Percentiles rank a stretch among this genome's conserved stretches.
Conservation (phyloP, 2,888 invertebrate species). For the Punctoribates punctum region DNA sequence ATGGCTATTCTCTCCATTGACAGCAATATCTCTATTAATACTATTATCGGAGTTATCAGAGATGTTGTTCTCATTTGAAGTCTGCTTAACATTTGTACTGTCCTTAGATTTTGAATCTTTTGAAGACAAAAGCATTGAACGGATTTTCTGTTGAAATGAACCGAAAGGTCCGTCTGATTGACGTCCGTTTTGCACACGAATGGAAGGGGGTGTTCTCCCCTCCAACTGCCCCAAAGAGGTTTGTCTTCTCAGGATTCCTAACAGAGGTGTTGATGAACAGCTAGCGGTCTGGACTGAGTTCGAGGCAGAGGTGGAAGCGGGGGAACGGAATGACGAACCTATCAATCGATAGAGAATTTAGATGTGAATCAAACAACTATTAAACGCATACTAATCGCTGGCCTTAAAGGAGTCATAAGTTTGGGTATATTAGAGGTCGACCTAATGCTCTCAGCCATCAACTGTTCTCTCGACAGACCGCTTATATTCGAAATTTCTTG, state of each 20-base stretch:
- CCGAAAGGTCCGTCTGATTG: slow-evolving; percentile 4
- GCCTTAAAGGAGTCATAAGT: background rate
- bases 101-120: background rate
- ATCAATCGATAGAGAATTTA: background rate
- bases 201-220: background rate
- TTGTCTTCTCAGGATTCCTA: slow-evolving; percentile 15
- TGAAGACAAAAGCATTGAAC: slow-evolving; percentile 25
- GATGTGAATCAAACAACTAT: background rate
- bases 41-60: background rate
- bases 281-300: background rate
- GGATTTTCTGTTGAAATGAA: slow-evolving; percentile 33
- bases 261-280: slow-evolving; percentile 14
- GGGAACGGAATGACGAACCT: slow-evolving; percentile 12
- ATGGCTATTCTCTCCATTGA: background rate
- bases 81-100: background rate
- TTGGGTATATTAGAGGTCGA: slow-evolving; percentile 11
- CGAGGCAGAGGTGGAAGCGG: background rate
- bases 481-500: background rate
- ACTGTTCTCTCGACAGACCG: background rate
- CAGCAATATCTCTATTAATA: too few relatives aligned
- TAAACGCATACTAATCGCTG: background rate
- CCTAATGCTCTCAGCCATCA: background rate
- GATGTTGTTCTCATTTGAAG: background rate
- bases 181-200: slow-evolving; percentile 5
- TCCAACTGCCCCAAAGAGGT: slow-evolving; percentile 35